Conservation (phyloP, 2,113 vertebrate species). For the Scopus umbretta region DNA sequence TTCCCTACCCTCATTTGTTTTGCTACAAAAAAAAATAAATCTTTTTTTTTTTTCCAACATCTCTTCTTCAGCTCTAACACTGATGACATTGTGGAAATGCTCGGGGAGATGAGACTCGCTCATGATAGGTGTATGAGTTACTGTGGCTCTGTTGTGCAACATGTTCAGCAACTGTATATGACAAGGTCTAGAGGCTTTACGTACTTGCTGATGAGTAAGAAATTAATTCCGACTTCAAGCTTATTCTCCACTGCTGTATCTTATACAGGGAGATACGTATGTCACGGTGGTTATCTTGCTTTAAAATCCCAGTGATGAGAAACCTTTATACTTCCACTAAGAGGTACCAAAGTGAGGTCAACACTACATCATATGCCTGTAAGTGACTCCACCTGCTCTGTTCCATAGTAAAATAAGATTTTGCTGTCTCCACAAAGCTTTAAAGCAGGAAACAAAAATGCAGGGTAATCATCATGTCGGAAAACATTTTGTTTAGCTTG, state of each 20-base stretch:
- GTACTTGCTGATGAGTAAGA: background rate
- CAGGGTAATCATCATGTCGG: background rate
- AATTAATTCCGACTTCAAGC: constrained; percentile 12
- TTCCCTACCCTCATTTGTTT: background rate
- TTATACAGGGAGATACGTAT: background rate
- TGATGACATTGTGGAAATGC: background rate
- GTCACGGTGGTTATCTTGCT: background rate
- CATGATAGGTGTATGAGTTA: background rate
- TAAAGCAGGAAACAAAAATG: background rate
- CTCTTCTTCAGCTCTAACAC: background rate
- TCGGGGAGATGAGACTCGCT: background rate
- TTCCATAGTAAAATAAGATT: background rate
- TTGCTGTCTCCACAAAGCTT: background rate
- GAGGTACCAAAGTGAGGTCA: background rate
- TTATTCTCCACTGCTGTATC: background rate
- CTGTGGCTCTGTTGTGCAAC: background rate
- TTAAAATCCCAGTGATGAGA: background rate
- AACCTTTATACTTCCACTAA: background rate
- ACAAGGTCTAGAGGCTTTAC: background rate
- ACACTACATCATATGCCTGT: background rate
- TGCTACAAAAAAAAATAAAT: background rate
- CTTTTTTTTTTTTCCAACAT: background rate
- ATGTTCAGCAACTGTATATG: background rate
- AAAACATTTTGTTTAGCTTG: background rate
- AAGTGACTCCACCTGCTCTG: background rate